Evolutionary conservation across 2,113 vertebrate species (phyloP).

Genomic region (Fregata magnificens): DNA sequence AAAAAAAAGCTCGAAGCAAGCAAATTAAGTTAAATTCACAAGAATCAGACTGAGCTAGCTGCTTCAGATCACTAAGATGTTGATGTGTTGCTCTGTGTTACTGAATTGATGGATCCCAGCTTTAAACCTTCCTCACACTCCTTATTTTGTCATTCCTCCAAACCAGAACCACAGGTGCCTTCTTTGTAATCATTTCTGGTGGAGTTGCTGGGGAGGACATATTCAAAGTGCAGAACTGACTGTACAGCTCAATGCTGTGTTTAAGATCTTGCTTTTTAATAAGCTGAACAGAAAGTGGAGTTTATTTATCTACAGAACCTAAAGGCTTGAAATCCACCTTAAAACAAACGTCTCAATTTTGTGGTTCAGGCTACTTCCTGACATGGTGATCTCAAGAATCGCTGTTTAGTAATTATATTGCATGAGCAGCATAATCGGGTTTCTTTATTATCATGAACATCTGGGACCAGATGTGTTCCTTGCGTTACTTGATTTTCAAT

Average conservation of each 20-base stretch:
- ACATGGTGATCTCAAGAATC: background rate
- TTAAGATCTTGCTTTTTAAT: background rate
- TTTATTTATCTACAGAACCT: background rate
- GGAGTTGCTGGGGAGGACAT: background rate
- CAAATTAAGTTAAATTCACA: slow-evolving; percentile 52
- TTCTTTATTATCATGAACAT: background rate
- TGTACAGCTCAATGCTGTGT: background rate
- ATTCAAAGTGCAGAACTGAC: background rate
- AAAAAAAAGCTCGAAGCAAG: slow-evolving; percentile 15
- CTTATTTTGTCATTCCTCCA: background rate
- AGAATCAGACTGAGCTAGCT: slow-evolving; percentile 29
- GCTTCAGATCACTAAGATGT: background rate
- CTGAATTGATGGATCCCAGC: background rate
- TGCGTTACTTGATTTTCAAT: background rate
- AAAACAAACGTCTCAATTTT: background rate
- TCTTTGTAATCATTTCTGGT: background rate
- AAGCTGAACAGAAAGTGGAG: background rate
- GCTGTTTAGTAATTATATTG: background rate
- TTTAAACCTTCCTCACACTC: background rate
- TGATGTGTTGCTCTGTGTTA: background rate
- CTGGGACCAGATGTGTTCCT: background rate
- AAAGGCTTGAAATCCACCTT: background rate
- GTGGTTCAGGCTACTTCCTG: background rate
- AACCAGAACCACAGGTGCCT: background rate
- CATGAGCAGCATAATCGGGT: background rate